Evolutionary conservation across 2,113 vertebrate species (phyloP), one percentile per base, ranked within the genome.

Genomic region (Nothoprocta perdicaria): DNA sequence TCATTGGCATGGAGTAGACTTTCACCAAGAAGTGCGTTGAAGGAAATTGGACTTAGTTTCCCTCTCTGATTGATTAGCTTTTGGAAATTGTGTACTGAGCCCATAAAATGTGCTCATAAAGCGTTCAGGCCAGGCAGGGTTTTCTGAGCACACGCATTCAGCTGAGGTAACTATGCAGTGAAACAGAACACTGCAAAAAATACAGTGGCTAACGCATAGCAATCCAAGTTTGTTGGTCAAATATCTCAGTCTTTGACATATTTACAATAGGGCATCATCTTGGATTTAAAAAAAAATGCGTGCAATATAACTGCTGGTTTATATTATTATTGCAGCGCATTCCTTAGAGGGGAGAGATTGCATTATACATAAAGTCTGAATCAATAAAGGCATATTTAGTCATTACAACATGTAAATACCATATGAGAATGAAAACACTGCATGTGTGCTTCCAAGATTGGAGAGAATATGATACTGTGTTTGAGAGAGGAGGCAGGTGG

Each of bases 61-160:
- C 93, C 90, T 92, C 63, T 90, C 76, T n/a, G 31, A 84, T 78
- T 93, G 94, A 95, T 93, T 80, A 95, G 89, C 75, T 95, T 92
- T 95, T 93, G 89, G 85, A 95, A 93, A 82, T 76, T 10, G 0
- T 92, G 66, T 90, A 77, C 60, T 77, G 63, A 94, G 50, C 67
- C 63, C 33, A 60, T 94, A 93, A 94, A 89, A 94, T 90, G 69
- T 0, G 4, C 67, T 90, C 41, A 80, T 93, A 85, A 89, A 95
- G 35, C 62, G 63, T 88, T 95, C 50, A 80, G 53, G 60, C 93
- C 84, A 76, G 86, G 29, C 82, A 84, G 60, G 50, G 62, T 86
- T 95, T 96, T 90, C 86, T 81, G 23, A 78, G 45, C n/a, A 15
- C 58, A 45, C 69, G 35, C 41, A 33, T 95, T 84, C 90, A 80